phyloP scores from a whole-genome alignment of 2,888 invertebrate genomes.

The Parnassius mnemosyne region DNA sequence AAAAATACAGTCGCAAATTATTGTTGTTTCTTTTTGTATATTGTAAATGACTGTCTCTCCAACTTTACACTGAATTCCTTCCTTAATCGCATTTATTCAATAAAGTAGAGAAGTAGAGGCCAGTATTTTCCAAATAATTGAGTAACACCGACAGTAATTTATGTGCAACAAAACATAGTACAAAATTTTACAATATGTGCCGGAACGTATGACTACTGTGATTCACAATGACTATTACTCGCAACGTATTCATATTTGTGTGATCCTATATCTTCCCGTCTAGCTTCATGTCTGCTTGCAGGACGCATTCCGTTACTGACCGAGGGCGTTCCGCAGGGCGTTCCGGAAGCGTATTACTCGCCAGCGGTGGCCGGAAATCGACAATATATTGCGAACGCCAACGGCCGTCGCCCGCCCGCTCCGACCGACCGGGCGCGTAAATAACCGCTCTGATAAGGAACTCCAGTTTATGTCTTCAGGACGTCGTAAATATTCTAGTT shows the following conservation, averaged over 20 bases:
- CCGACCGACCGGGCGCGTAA: conserved; percentile 52
- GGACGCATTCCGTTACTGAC: conserved; percentile 26
- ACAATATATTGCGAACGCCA: conserved; percentile 66
- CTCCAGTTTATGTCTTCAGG: conserved; percentile 31
- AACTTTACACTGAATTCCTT: too few relatives aligned
- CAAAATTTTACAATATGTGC: too few relatives aligned
- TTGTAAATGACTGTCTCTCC: too few relatives aligned
- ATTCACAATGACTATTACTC: too few relatives aligned
- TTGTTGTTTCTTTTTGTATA: too few relatives aligned
- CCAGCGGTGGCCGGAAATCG: conserved; percentile 72
- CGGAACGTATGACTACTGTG: too few relatives aligned
- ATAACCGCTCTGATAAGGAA: conserved; percentile 54
- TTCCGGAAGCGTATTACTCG: conserved; percentile 76
- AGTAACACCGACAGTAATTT: too few relatives aligned
- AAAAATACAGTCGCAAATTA: too few relatives aligned
- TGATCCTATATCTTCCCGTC: not conserved
- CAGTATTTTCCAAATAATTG: too few relatives aligned
- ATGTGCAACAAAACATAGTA: too few relatives aligned
- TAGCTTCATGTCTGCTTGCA: conserved; percentile 12
- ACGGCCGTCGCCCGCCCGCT: conserved; percentile 39
- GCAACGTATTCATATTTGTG: not conserved
- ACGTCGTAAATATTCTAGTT: conserved; percentile 10
- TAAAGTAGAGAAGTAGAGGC: too few relatives aligned
- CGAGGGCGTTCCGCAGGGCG: conserved; percentile 55
- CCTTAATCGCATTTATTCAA: too few relatives aligned